Conservation (phyloP, 1,140 invertebrate species). For the Eurosta solidaginis region DNA sequence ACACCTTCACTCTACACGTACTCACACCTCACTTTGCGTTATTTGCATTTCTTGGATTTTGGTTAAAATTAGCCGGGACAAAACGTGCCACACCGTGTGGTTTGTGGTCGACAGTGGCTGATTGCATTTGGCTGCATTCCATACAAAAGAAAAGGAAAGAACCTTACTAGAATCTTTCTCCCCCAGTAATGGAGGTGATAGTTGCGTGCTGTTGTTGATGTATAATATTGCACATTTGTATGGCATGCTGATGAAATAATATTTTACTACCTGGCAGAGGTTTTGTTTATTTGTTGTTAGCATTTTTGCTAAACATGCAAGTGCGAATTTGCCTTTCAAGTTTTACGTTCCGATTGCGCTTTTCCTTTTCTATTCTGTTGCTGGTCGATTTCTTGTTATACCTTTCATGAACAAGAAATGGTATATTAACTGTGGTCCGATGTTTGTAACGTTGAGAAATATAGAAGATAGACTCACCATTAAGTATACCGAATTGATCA, state of each 20-base stretch:
- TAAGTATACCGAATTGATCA: no score
- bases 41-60: conserved; percentile 10
- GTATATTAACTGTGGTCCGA: no score
- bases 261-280: conserved; percentile 23
- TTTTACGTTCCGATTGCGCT: neutral
- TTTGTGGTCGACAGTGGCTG: neutral
- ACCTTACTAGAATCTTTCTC: no score
- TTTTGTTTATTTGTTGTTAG: conserved; percentile 21
- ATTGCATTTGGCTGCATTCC: conserved; percentile 5
- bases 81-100: conserved; percentile 13
- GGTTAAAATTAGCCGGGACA: conserved; percentile 18
- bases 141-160: no score
- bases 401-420: no score
- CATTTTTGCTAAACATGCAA: neutral
- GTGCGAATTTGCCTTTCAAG: conserved; percentile 2
- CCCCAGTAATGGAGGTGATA: no score
- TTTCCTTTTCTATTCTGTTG: neutral
- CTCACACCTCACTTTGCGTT: neutral
- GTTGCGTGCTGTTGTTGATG: neutral
- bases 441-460: no score
- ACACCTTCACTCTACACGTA: neutral
- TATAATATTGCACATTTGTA: neutral
- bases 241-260: conserved; percentile 5
- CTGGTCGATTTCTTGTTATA: neutral
- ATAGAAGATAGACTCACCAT: no score